Evolutionary conservation across 2,113 vertebrate genomes (phyloP).

Genomic region (Furnarius figulus): DNA sequence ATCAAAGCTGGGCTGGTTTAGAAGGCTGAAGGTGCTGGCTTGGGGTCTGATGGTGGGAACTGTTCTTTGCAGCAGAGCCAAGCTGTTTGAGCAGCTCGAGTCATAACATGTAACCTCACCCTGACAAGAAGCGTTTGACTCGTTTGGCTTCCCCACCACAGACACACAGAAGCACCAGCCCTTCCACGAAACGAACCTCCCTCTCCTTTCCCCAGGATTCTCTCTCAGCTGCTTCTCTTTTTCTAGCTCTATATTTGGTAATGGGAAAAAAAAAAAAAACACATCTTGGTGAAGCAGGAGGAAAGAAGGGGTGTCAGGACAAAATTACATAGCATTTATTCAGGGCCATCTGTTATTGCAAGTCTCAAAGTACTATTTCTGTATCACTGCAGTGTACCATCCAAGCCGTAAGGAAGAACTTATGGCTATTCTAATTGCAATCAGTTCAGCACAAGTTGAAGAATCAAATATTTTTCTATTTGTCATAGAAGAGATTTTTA

Average conservation of each 20-base stretch:
- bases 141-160: neutral
- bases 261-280: neutral
- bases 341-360: slow-evolving; percentile 59
- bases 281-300: slow-evolving; percentile 17
- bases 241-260: slow-evolving; percentile 39
- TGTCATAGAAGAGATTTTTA: neutral
- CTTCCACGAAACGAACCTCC: neutral
- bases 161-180: neutral
- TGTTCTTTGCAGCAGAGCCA: neutral
- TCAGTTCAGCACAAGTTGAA: neutral
- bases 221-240: neutral
- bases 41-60: neutral
- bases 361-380: slow-evolving; percentile 49
- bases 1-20: neutral
- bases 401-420: neutral
- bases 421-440: slow-evolving; percentile 24
- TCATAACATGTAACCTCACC: neutral
- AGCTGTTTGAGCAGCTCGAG: neutral
- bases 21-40: neutral
- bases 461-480: neutral
- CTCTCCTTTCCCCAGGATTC: neutral
- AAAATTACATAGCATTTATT: slow-evolving; percentile 60
- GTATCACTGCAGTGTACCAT: slow-evolving; percentile 1
- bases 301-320: slow-evolving; percentile 53
- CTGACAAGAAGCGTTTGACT: neutral